Conservation (phyloP, 2,113 vertebrate genomes). For the Eleginops maclovinus region DNA sequence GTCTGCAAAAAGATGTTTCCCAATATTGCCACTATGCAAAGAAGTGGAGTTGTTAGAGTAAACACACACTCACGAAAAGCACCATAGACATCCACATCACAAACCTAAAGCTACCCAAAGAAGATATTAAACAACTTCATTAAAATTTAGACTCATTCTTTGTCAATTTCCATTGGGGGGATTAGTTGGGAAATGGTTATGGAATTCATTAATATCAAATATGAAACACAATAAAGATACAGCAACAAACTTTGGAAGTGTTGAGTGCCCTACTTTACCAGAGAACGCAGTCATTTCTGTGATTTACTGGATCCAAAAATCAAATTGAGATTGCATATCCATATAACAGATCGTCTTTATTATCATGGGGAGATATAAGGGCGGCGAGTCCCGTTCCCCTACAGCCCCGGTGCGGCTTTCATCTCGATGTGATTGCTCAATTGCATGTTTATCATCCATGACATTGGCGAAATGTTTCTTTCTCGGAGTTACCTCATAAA, state of each 20-base stretch:
- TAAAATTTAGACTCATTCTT: slow-evolving; percentile 41
- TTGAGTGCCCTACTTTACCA: slow-evolving; percentile 40
- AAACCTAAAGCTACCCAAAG: neutral
- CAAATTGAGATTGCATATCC: slow-evolving; percentile 74
- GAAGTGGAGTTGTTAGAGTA: neutral
- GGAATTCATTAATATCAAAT: slow-evolving; percentile 58
- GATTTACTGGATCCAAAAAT: slow-evolving; percentile 73
- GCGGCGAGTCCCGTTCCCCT: slow-evolving; percentile 61
- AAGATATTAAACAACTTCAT: slow-evolving; percentile 53
- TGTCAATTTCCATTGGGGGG: slow-evolving; percentile 34
- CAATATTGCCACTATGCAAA: neutral
- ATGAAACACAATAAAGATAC: slow-evolving; percentile 50
- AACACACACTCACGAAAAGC: neutral
- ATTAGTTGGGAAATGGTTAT: slow-evolving; percentile 60
- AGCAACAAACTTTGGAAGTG: slow-evolving; percentile 49
- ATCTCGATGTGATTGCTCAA: slow-evolving; percentile 78
- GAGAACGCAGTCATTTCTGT: slow-evolving; percentile 66
- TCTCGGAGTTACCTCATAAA: slow-evolving; percentile 83
- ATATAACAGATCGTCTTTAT: slow-evolving; percentile 77
- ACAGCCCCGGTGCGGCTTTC: slow-evolving; percentile 66
- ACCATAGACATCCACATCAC: slow-evolving; percentile 2
- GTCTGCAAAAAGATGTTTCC: slow-evolving; percentile 1
- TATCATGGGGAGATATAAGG: slow-evolving; percentile 63
- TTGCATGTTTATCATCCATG: slow-evolving; percentile 84
- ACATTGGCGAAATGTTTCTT: slow-evolving; percentile 82